A percentile compares a stretch with the other conserved stretches of the same genome.
phyloP scores from a whole-genome alignment of 2,888 invertebrate genomes.

The Eristalis intricaria region DNA sequence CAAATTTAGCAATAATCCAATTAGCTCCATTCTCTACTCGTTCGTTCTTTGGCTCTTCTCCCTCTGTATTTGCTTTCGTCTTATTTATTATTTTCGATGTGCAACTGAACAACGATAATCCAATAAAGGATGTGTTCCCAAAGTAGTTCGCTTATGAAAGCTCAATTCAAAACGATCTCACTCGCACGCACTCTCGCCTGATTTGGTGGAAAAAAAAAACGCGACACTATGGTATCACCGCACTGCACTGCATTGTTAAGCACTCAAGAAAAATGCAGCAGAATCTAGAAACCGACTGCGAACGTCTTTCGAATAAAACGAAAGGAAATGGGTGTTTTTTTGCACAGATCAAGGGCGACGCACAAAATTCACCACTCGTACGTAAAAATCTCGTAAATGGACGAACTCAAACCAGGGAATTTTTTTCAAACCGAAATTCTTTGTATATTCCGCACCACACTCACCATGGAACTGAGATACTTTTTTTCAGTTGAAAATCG shows the following conservation, averaged over 20 bases:
- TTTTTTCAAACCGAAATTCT: conserved; percentile 39
- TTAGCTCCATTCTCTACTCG: conserved; percentile 76
- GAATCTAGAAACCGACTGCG: not conserved
- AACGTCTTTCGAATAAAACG: not conserved
- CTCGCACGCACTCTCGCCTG: not conserved
- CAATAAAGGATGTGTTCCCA: conserved; percentile 44
- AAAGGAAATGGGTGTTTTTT: not conserved
- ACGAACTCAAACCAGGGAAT: conserved; percentile 30
- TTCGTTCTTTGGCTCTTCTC: conserved; percentile 17
- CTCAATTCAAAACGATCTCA: not conserved
- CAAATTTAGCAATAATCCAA: conserved; percentile 81
- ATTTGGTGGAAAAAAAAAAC: not conserved
- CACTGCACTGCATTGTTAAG: conserved; percentile 41
- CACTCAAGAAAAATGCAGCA: not conserved
- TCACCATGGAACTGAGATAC: conserved; percentile 61
- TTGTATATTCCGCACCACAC: conserved; percentile 63
- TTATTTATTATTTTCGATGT: not conserved
- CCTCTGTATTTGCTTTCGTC: conserved; percentile 23
- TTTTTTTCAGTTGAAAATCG: conserved; percentile 50
- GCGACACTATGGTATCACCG: conserved; percentile 43
- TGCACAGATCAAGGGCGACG: not conserved
- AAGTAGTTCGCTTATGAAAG: not conserved
- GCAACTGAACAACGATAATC: conserved; percentile 39
- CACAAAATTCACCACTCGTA: conserved; percentile 52
- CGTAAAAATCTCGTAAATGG: conserved; percentile 19